These are phyloP conservation scores for Odontocolon sp. DNA, from an alignment of 2,888 invertebrate species.

Conservation along the genomic window DNA sequence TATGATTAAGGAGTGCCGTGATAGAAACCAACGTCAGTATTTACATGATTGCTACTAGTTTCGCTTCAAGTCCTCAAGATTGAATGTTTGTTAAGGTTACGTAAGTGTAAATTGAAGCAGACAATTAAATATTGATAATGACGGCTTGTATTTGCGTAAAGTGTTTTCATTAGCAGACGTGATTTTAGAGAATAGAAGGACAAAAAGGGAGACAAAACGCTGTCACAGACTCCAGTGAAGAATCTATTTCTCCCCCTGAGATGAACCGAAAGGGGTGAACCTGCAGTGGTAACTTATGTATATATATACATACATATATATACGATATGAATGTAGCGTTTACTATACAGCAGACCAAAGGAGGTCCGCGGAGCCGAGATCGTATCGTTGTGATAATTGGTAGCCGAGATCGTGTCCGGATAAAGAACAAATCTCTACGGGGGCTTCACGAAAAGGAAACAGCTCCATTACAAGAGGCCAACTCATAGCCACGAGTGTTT, in stretches of 20 bases:
- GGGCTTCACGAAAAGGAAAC: constrained; percentile 61
- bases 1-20: too few species aligned
- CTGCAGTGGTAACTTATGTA: neutral
- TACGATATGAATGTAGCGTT: constrained; percentile 1
- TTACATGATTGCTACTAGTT: too few species aligned
- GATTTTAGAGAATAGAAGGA: constrained; percentile 8
- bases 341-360: constrained; percentile 29
- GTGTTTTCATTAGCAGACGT: constrained; percentile 25
- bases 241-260: neutral
- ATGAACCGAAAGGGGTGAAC: neutral
- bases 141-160: constrained; percentile 18
- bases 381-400: constrained; percentile 68
- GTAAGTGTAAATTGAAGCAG: neutral
- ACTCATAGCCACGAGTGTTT: constrained; percentile 5
- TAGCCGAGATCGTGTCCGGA: constrained; percentile 71
- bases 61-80: too few species aligned
- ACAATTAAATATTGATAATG: neutral
- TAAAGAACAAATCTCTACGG: constrained; percentile 64
- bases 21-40: too few species aligned
- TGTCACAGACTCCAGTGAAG: neutral
- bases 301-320: neutral
- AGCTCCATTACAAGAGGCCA: constrained; percentile 66
- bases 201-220: too few species aligned
- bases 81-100: too few species aligned
- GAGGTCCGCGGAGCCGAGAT: constrained; percentile 60